Conservation (phyloP, 1,140 invertebrate species). For the Trichoplusia ni region DNA sequence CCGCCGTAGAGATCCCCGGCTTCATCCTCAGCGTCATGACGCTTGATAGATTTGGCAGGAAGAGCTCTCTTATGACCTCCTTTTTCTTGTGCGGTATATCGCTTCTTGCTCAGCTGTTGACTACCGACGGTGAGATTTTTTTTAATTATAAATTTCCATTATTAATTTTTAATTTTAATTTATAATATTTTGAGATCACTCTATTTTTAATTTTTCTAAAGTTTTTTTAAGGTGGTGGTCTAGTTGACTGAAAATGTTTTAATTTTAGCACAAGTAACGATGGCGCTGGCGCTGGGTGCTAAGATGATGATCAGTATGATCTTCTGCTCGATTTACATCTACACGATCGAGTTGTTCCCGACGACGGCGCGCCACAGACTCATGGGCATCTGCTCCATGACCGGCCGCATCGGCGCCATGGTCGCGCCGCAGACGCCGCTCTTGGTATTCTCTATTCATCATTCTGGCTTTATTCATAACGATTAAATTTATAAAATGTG, state of each 20-base stretch:
- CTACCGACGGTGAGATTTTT: too few species aligned
- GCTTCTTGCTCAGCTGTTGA: not conserved
- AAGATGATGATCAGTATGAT: conserved; percentile 87
- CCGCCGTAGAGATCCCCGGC: conserved; percentile 86
- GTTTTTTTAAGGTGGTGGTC: too few species aligned
- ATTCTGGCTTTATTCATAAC: not conserved
- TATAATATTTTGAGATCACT: too few species aligned
- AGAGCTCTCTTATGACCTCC: conserved; percentile 32
- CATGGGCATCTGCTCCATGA: conserved; percentile 87
- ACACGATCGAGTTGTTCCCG: conserved; percentile 87
- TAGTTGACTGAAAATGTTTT: not conserved
- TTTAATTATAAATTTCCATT: too few species aligned
- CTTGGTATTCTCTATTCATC: conserved; percentile 78
- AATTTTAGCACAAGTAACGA: not conserved
- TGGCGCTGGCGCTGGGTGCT: conserved; percentile 81
- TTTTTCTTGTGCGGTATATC: not conserved
- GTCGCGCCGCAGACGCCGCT: conserved; percentile 87
- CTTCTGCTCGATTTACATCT: conserved; percentile 87
- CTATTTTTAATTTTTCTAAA: too few species aligned
- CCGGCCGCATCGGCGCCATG: conserved; percentile 88
- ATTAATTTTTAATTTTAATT: too few species aligned
- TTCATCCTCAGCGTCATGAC: conserved; percentile 82
- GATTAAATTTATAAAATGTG: too few species aligned
- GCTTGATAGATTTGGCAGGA: conserved; percentile 64
- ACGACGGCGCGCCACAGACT: conserved; percentile 85